Evolutionary conservation across 30 jellyfish, hydroid and myxozoan species (phyloP), one percentile per base, ranked within the genome.

Genomic region (Pseudorhiza aurosa): DNA sequence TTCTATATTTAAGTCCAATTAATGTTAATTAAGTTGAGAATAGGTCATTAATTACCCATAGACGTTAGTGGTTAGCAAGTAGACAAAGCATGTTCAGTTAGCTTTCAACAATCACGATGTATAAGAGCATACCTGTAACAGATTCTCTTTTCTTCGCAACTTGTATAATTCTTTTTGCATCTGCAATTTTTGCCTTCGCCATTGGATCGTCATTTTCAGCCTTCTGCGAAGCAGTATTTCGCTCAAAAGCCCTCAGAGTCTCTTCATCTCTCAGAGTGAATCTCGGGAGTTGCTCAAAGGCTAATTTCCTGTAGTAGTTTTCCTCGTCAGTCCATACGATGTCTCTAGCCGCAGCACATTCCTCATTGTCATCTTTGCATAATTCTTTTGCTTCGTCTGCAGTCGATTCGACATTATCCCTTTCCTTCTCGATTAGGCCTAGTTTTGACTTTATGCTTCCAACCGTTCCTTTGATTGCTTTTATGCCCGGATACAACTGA

Each of bases 401-500:
- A 24, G 74, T 65, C 21, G 65, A 77, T 27, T 63, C 88, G 1
- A 84, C 88, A 15, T 60, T 62, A 49, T 72, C 85, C 69, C 72
- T 84, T 39, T 72, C 84, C 31, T 58, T 49, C 42, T 72, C 95
- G 0, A 84, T 47, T 71, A 68, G 37, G 12, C 87, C 87, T 21
- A 84, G 31, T 72, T 68, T 68, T 1, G 95, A 47, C 36, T 73
- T 71, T 12, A 84, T 45, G n/a, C 46, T 68, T 0, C 68, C 57
- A 32, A 91, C 39, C 30, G 64, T 69, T 45, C 71, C 73, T 60
- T 91, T 82, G 74, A 91, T 35, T 40, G 89, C 85, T 36, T 50
- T 75, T 8, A 82, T 62, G 58, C 94, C 98, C 0, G 98, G 98
- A 65, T 84, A 91, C 28, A 84, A 69, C 78, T 76, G 60, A 51